Evolutionary conservation across 2,113 vertebrate genomes (phyloP).

Genomic region (Poeciliopsis turrubarensis): DNA sequence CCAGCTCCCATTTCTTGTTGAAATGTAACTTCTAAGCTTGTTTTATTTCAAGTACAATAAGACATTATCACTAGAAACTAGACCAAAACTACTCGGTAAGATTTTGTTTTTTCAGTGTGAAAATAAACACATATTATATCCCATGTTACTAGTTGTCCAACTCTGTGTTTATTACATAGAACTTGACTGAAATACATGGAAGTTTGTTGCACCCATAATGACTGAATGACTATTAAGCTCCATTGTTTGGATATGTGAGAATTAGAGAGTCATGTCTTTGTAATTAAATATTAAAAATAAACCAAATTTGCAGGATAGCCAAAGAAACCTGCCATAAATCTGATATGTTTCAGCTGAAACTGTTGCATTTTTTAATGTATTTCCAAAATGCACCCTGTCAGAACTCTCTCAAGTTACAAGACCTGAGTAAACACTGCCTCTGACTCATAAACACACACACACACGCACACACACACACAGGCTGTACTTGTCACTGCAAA

Average conservation of each 20-base stretch:
- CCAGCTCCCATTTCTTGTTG: too few relatives aligned
- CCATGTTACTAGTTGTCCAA: too few relatives aligned
- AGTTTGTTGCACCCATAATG: not conserved
- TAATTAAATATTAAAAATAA: not conserved
- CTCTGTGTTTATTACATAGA: not conserved
- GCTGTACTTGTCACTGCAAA: conserved; percentile 62
- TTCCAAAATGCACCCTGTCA: not conserved
- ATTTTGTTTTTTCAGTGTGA: too few relatives aligned
- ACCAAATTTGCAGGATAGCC: too few relatives aligned
- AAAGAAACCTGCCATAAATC: not conserved
- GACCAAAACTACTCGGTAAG: too few relatives aligned
- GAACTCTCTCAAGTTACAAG: not conserved
- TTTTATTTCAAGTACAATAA: too few relatives aligned
- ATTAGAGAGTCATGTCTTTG: not conserved
- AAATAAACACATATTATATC: too few relatives aligned
- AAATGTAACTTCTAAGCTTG: too few relatives aligned
- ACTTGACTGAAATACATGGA: not conserved
- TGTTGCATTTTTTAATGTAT: not conserved
- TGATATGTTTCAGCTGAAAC: not conserved
- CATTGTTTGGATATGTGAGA: not conserved
- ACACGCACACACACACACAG: conserved; percentile 16
- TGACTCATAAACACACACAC: conserved; percentile 23
- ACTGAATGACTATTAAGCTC: not conserved
- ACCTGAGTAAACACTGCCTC: conserved; percentile 28
- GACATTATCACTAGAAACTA: too few relatives aligned